A percentile compares a stretch with the other conserved stretches of the same genome.
These are phyloP conservation scores for Leucania comma DNA, from an alignment of 2,888 invertebrate genomes.

Conservation along the genomic window DNA sequence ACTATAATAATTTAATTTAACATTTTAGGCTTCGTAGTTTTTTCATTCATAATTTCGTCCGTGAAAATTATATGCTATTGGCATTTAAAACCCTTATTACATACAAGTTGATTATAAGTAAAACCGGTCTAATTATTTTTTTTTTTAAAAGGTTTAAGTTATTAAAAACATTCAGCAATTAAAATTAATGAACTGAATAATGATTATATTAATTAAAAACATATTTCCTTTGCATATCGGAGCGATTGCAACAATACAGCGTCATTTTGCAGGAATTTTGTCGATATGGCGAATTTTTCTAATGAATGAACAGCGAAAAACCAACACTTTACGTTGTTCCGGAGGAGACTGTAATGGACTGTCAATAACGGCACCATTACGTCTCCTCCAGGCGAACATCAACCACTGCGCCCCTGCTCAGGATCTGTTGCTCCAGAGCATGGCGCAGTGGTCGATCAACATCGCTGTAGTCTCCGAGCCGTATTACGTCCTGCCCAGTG, in stretches of 20 bases:
- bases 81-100: slow-evolving; percentile 4
- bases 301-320: slow-evolving; percentile 21
- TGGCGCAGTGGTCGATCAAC: no score
- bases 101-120: slow-evolving; percentile 5
- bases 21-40: slow-evolving; percentile 7
- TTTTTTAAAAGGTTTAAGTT: slow-evolving; percentile 16
- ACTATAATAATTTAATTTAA: slow-evolving; percentile 30
- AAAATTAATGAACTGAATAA: slow-evolving; percentile 42
- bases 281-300: slow-evolving; percentile 34
- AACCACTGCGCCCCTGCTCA: no score
- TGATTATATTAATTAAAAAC: slow-evolving; percentile 34
- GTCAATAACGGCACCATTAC: no score
- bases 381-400: no score
- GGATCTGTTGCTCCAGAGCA: no score
- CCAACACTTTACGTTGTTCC: no score
- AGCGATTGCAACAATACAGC: slow-evolving; percentile 30
- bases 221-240: slow-evolving; percentile 32
- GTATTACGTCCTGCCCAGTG: no score
- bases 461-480: no score
- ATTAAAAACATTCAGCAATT: slow-evolving; percentile 12
- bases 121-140: slow-evolving; percentile 10
- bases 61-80: slow-evolving; percentile 1
- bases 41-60: slow-evolving; percentile 14
- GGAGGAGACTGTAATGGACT: no score
- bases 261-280: slow-evolving; percentile 26